Evolutionary conservation across 2,797 vertebrate species (phyloP).

Genomic region (Phaenicophaeus curvirostris): DNA sequence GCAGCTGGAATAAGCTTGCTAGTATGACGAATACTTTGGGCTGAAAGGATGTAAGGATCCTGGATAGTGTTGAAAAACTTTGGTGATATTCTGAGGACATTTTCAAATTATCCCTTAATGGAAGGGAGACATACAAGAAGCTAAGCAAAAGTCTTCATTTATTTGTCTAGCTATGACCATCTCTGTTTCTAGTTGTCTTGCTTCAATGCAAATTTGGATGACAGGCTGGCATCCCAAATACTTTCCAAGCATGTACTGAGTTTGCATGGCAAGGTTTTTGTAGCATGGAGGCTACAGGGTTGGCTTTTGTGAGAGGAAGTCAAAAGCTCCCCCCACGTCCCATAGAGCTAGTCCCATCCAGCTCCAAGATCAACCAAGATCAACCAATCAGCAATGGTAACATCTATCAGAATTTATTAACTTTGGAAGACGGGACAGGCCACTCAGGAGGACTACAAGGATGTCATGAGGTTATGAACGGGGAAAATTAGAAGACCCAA

Average conservation of each 20-base stretch:
- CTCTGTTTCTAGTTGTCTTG: neutral
- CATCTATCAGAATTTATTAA: too few species aligned
- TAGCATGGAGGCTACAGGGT: too few species aligned
- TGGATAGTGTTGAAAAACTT: neutral
- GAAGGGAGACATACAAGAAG: neutral
- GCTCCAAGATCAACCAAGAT: too few species aligned
- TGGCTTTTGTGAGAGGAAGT: too few species aligned
- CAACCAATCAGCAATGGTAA: too few species aligned
- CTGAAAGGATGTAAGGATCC: neutral
- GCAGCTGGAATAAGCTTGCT: neutral
- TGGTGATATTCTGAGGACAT: neutral
- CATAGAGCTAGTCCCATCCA: too few species aligned
- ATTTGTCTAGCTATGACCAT: neutral
- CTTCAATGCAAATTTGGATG: neutral
- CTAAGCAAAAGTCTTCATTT: neutral
- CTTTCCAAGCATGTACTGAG: neutral
- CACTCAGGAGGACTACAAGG: too few species aligned
- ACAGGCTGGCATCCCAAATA: neutral
- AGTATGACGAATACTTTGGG: neutral
- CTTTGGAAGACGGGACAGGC: too few species aligned
- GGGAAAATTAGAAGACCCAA: too few species aligned
- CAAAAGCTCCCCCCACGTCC: too few species aligned
- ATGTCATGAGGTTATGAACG: too few species aligned
- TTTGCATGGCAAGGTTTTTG: too few species aligned
- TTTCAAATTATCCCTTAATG: neutral